phyloP scores from a whole-genome alignment of 2,888 invertebrate genomes.

The Disparrhopalites patrizii region DNA sequence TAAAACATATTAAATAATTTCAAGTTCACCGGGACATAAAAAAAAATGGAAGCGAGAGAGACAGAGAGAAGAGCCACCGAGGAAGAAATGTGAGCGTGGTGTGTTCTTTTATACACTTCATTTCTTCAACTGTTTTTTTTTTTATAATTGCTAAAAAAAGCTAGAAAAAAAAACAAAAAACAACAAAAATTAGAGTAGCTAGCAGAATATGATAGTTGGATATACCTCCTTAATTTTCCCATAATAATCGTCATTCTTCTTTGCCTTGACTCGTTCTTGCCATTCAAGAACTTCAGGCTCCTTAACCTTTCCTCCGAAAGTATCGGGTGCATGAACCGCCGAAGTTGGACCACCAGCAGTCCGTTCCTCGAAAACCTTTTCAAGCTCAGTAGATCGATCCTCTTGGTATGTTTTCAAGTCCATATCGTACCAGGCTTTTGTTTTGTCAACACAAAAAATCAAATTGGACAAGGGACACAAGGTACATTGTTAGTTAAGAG shows the following conservation, averaged over 20 bases:
- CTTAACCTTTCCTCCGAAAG: conserved; percentile 54
- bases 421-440: conserved; percentile 80
- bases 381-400: conserved; percentile 79
- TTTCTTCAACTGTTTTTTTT: background rate
- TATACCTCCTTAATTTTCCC: conserved; percentile 66
- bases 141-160: background rate
- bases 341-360: conserved; percentile 34
- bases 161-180: too few relatives aligned
- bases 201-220: conserved; percentile 1
- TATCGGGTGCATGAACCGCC: conserved; percentile 15
- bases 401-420: conserved; percentile 79
- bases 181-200: background rate
- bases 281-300: conserved; percentile 60
- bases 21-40: background rate
- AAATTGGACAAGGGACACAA: conserved; percentile 34
- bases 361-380: conserved; percentile 82
- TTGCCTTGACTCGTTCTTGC: conserved; percentile 75
- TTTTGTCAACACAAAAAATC: conserved; percentile 11
- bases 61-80: conserved; percentile 15
- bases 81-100: too few relatives aligned
- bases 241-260: conserved; percentile 77
- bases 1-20: background rate
- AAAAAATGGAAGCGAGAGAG: too few relatives aligned
- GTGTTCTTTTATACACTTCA: too few relatives aligned
- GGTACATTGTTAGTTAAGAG: conserved; percentile 29